Base-by-base conservation (phyloP, 2,888 invertebrate species). In the Hofmannophila pseudospretella region DNA sequence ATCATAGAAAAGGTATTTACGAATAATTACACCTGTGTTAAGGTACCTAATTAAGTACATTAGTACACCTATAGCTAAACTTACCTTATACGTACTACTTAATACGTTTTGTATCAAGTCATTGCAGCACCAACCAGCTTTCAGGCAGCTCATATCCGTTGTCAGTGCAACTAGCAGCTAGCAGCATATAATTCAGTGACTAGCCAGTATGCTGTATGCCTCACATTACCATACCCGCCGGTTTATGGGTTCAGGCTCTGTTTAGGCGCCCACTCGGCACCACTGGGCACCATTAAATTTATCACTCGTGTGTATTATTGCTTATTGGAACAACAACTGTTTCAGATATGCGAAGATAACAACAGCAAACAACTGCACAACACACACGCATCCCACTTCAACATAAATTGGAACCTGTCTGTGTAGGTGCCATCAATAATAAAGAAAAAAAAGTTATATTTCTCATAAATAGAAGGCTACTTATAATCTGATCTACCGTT, bases 261-360 rank as follows among this genome's bases (percentile, higher is more conserved):
- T 84, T 82, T 81, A 82, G 75, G 84, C 84, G 71, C 82, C 84
- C 84, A 85, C 85, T 80, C 81, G 52, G 58, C 62, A 57, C 61
- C 60, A 58, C 59, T 63, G 62, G 58, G 60, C 59, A 72, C 71
- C 64, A 74, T 75, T 80, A 68, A 68, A 84, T 84, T 80, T 81
- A 84, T 84, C 74, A 76, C 76, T 69, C 61, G 66, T 61, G 64
- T 68, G 73, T 72, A 77, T 77, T 79, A 78, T 76, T 77, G 77
- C 79, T 71, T 71, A 78, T 76, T 76, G 77, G 66, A 68, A 74
- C 72, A 74, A 74, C 73, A 66, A 62, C 73, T 64, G 65, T 61
- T 62, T 64, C 57, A 67, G 72, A 73, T 75, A 69, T 69, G 57
- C 67, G 59, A 52, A 66, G 70, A 72, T 73, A 72, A 67, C 58